Evolutionary conservation across 2,797 vertebrate genomes (phyloP), one percentile per base, ranked within the genome.

Genomic region (Rhinophrynus dorsalis): DNA sequence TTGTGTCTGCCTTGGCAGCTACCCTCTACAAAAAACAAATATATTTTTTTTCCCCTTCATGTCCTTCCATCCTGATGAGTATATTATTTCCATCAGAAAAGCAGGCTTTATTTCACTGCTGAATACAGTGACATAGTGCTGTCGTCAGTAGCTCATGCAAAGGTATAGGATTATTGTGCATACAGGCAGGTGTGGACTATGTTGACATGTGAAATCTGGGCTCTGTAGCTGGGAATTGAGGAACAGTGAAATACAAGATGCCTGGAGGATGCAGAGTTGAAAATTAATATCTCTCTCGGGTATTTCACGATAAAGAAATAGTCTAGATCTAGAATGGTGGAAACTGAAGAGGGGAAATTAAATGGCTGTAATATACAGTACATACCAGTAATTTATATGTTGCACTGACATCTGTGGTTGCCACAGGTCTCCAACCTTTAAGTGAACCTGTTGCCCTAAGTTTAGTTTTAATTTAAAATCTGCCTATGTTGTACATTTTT

Each of bases 181-280:
- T 30, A 38, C 17, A 48, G 38, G 60, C 47, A 45, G 57, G 58
- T 44, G 45, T 45, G 35, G 57, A 37, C 13, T 21, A 9, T 9
- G 13, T 6, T 62, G 32, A 61, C 17, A 54, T n/a, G 7, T 47
- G 17, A 35, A 17, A 24, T 52, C 35, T 13, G n/a, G 60, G 12
- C 15, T 40, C 9, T 30, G 60, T 15, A 67, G 13, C 18, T 35
- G n/a, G 27, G n/a, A 24, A 33, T 32, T 9, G 15, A 18, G 48
- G 40, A 50, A 55, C 42, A 21, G 9, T 26, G 51, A 57, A 70
- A 55, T 54, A 33, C 6, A 30, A 33, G 17, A 47, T 20, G 54
- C 26, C 18, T 15, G 29, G 29, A 26, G 21, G 33, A 61, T 52
- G 24, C 38, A 62, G 29, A 38, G 18, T 33, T 35, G 29, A 42